Evolutionary conservation across 2,113 vertebrate genomes (phyloP), one percentile per base, ranked within the genome.

Genomic region (Mirounga angustirostris): DNA sequence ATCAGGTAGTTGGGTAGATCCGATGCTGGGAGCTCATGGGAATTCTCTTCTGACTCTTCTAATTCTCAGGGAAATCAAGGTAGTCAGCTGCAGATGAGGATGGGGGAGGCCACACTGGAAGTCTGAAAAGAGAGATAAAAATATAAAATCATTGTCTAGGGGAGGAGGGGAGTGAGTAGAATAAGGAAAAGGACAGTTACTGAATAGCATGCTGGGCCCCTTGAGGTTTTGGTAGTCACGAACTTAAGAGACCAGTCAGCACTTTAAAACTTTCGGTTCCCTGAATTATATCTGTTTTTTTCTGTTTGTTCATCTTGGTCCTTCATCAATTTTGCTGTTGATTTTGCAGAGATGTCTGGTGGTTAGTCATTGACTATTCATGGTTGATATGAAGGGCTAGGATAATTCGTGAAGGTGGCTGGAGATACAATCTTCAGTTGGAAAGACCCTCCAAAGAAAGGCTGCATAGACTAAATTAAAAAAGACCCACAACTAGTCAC

Each of bases 251-350:
- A 46, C 50, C 26, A 24, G 81, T 97, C 95, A 97, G 97, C 95
- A 74, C 74, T 95, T 92, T 36, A 18, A 3, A 67, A 61, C 89
- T 98, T 97, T 96, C 89, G 0, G 81, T 97, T 98, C 96, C 96
- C 85, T 56, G 84, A 94, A 56, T 52, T 22, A 4, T 93, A 69
- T 58, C 63, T 30, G 74, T 61, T 18, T 18, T n/a, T 46, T 40
- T 33, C 28, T 80, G 0, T 74, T 71, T 73, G 54, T 61, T 54
- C 50, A 22, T 83, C 58, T 22, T 21, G 43, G 19, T 54, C 33
- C 63, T 86, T 91, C 79, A 30, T 87, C 79, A 52, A 0, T 59
- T 84, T 74, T 61, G 26, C 67, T 96, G 84, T 80, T 69, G 46
- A 92, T 63, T 76, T 90, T 58, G 21, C 69, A 94, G 36, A 92